These are phyloP conservation scores for Rhinopithecus roxellana DNA, from an alignment of 2,113 vertebrate genomes.

Conservation along the genomic window DNA sequence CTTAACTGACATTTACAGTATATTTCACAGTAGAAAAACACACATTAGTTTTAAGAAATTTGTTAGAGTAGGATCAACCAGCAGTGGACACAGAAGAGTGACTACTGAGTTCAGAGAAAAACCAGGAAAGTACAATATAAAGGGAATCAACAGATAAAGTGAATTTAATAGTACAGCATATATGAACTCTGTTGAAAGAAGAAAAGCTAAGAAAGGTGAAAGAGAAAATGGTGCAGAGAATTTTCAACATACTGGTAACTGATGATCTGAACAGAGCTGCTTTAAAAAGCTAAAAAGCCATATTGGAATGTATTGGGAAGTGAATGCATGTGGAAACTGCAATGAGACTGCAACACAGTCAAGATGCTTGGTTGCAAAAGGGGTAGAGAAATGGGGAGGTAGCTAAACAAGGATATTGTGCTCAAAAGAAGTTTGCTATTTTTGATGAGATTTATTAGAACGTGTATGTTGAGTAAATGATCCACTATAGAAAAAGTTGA, in stretches of 20 bases:
- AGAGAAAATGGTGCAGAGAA: background rate
- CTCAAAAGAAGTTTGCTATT: background rate
- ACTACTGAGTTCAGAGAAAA: background rate
- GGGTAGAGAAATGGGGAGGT: background rate
- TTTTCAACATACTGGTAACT: background rate
- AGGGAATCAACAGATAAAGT: background rate
- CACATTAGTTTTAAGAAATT: background rate
- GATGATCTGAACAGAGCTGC: background rate
- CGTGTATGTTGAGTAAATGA: background rate
- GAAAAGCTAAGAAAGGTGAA: background rate
- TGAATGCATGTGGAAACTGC: background rate
- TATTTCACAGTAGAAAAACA: background rate
- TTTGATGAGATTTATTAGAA: background rate
- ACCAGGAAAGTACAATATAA: background rate
- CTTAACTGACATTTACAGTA: background rate
- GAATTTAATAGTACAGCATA: background rate
- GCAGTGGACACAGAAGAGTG: background rate
- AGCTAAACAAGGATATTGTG: background rate
- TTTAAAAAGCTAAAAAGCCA: background rate
- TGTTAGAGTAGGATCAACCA: background rate
- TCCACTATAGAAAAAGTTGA: background rate
- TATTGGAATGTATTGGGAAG: background rate
- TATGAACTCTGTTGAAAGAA: background rate
- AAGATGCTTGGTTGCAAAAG: background rate
- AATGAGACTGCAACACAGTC: background rate